phyloP scores from a whole-genome alignment of 2,888 invertebrate genomes.

The Teleogryllus oceanicus region DNA sequence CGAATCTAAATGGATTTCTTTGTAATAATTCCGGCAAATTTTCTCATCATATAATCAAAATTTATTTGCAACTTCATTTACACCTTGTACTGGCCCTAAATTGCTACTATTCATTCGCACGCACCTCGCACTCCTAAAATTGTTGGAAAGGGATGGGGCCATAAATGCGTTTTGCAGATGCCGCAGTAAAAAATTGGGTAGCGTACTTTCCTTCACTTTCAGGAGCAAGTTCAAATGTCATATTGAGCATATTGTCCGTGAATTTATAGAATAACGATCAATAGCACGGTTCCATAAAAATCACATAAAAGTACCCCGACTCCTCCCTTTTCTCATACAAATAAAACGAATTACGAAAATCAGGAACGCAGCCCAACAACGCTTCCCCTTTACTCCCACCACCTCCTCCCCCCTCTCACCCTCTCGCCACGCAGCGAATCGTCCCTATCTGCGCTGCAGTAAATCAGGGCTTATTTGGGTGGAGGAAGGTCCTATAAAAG shows the following conservation, averaged over 20 bases:
- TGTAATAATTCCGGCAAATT: neutral
- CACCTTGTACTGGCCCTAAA: neutral
- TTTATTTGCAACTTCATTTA: neutral
- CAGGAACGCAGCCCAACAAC: neutral
- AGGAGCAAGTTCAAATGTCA: neutral
- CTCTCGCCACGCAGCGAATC: neutral
- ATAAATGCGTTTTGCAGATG: no score
- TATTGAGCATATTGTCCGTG: neutral
- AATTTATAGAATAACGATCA: neutral
- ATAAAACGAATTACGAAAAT: neutral
- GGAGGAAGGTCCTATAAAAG: neutral
- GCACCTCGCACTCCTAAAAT: neutral
- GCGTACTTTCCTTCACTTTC: neutral
- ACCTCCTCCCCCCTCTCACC: no score
- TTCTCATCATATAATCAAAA: neutral
- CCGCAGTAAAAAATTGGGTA: neutral
- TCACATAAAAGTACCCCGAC: no score
- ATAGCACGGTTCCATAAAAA: neutral
- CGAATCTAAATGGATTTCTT: no score
- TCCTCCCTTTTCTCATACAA: neutral
- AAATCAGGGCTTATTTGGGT: slow-evolving; percentile 18
- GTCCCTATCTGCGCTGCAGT: slow-evolving; percentile 8
- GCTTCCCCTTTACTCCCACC: neutral
- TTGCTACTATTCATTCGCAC: neutral
- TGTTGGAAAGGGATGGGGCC: no score